Conservation (phyloP, 2,113 vertebrate genomes). For the Entosphenus tridentatus region DNA sequence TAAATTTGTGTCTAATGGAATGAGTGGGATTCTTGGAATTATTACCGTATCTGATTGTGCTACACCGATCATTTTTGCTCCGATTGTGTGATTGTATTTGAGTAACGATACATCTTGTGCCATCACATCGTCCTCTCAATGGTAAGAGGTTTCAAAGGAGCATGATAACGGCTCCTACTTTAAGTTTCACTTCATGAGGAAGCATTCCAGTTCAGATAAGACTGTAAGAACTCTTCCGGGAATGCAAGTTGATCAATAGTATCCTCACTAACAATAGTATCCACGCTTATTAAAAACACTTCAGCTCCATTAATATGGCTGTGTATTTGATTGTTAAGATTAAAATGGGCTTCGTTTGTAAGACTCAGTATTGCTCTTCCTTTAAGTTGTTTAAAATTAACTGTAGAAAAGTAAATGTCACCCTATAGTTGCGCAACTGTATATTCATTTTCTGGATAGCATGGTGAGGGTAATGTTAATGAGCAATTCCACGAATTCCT, state of each 20-base stretch:
- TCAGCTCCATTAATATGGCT: neutral
- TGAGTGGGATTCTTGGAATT: neutral
- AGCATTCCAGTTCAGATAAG: neutral
- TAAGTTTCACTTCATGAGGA: neutral
- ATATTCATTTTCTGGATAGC: neutral
- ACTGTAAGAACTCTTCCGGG: neutral
- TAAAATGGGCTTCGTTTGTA: too few relatives aligned
- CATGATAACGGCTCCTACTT: too few relatives aligned
- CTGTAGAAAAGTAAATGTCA: too few relatives aligned
- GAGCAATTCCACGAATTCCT: neutral
- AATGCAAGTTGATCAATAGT: neutral
- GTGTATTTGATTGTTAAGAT: too few relatives aligned
- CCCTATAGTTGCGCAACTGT: too few relatives aligned
- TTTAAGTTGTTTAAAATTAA: too few relatives aligned
- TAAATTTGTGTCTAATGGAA: neutral
- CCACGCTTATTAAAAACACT: neutral
- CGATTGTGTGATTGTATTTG: too few relatives aligned
- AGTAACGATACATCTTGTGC: too few relatives aligned
- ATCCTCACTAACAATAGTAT: neutral
- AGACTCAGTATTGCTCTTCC: too few relatives aligned
- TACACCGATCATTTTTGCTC: neutral
- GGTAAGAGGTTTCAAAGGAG: too few relatives aligned
- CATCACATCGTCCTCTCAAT: too few relatives aligned
- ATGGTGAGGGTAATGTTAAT: neutral
- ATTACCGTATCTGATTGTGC: neutral